These are phyloP conservation scores for Ceriagrion tenellum DNA, from an alignment of 2,888 invertebrate genomes.

Conservation along the genomic window DNA sequence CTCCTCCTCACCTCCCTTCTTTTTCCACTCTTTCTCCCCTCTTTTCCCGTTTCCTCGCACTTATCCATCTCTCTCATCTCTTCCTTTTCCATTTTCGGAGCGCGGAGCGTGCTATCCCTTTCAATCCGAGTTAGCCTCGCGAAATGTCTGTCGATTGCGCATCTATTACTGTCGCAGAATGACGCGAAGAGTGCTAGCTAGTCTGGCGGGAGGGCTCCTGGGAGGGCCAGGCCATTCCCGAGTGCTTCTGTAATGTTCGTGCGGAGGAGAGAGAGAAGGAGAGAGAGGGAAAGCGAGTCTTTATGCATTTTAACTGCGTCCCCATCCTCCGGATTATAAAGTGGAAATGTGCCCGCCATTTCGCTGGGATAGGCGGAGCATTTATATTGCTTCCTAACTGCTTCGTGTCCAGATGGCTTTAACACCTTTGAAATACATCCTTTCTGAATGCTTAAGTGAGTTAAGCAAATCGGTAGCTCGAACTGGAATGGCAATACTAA, in stretches of 20 bases:
- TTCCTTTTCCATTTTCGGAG: not conserved
- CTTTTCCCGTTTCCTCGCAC: not conserved
- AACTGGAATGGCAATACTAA: too few species aligned
- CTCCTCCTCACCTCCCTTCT: not conserved
- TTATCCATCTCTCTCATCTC: not conserved
- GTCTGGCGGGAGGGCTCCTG: not conserved
- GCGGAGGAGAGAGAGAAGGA: not conserved
- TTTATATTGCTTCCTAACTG: too few species aligned
- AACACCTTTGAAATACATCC: too few species aligned
- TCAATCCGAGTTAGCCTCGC: slow-evolving; percentile 21
- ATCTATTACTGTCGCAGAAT: not conserved
- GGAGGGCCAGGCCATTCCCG: not conserved
- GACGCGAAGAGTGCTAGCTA: slow-evolving; percentile 17
- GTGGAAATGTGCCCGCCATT: not conserved
- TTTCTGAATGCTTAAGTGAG: too few species aligned
- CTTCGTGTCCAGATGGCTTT: too few species aligned
- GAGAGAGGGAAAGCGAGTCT: not conserved
- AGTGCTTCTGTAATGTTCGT: not conserved
- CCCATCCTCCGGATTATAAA: not conserved
- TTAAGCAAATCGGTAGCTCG: too few species aligned
- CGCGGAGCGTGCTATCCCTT: not conserved
- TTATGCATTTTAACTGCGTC: not conserved
- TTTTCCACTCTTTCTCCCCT: not conserved
- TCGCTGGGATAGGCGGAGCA: not conserved
- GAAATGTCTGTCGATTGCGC: slow-evolving; percentile 43